Evolutionary conservation across 92 coral and sea anemone species (phyloP).

Genomic region (Siderastrea radians): DNA sequence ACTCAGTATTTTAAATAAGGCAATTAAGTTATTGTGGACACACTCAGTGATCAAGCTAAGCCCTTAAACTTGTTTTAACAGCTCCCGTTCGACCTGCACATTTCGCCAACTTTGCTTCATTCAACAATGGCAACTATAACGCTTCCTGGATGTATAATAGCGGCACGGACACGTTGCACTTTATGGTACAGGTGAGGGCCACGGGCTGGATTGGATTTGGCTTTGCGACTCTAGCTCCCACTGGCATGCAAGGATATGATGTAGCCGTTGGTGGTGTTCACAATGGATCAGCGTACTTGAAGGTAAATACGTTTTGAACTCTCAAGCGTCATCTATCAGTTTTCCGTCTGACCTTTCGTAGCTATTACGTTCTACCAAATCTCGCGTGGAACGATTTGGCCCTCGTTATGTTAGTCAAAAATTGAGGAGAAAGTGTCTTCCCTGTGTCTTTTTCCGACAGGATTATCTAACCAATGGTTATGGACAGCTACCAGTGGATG

Average conservation of each 20-base stretch:
- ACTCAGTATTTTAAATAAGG: no score
- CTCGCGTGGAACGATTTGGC: no score
- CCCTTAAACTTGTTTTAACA: no score
- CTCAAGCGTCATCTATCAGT: no score
- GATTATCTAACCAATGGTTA: background rate
- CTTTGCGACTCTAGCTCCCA: background rate
- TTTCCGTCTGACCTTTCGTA: no score
- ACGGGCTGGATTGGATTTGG: constrained; percentile 8
- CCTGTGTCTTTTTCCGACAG: background rate
- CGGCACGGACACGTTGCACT: no score
- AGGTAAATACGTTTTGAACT: background rate
- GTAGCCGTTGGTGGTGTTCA: background rate
- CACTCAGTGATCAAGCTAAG: no score
- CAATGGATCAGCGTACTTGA: background rate
- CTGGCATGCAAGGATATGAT: background rate
- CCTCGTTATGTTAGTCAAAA: no score
- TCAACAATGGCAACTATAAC: constrained; percentile 2
- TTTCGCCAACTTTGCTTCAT: background rate
- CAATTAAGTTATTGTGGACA: no score
- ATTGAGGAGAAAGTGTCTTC: no score
- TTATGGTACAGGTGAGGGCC: background rate
- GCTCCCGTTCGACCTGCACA: no score
- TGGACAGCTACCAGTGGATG: background rate
- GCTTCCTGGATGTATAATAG: background rate
- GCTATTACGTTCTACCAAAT: no score